Evolutionary conservation across 2,888 invertebrate species (phyloP), one percentile per base, ranked within the genome.

Genomic region (Conus canariensis): DNA sequence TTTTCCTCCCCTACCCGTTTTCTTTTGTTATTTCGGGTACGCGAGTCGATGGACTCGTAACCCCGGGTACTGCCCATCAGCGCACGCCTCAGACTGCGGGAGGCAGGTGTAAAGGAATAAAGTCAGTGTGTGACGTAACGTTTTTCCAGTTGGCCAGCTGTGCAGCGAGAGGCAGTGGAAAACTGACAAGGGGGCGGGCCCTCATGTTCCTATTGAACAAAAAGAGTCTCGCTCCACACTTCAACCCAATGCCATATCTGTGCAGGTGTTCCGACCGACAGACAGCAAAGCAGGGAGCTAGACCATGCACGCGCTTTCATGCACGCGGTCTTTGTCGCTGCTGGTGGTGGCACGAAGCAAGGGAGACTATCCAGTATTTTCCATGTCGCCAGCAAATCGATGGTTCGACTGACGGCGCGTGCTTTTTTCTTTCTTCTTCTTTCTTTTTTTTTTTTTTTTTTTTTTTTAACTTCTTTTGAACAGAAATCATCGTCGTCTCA

Each of bases 111-210:
- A 25, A 8, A n/a, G 45, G 88, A 88, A 60, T 83, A 30, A 30
- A 45, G 80, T 88, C 25, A 22, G 1, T 10, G 30, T 58, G 77
- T 88, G 88, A 88, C 83, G 88, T 88, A 88, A 88, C 77, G 82
- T 80, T 80, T 19, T 82, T 60, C 19, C 82, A 59, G 77, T 60
- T 60, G 14, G 56, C 77, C 88, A 88, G 88, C 88, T 88, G 58
- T 22, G 80, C 88, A 30, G 80, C 80, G 45, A 10, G 67, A 64
- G 60, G 25, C 86, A 80, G 45, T 19, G 30, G n/a, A 8, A 30
- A 16, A 25, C 64, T 45, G 70, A n/a, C 87, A 56, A 45, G 87
- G 70, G 87, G 70, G 87, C 67, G 87, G 67, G 25, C 3, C 87
- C 10, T 67, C 70, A 70, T 25, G 22, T 22, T 30, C 87, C 70